Percentiles rank a stretch among this genome's conserved stretches.
Evolutionary conservation across 2,888 invertebrate genomes (phyloP).

Genomic region (Empis stercorea): DNA sequence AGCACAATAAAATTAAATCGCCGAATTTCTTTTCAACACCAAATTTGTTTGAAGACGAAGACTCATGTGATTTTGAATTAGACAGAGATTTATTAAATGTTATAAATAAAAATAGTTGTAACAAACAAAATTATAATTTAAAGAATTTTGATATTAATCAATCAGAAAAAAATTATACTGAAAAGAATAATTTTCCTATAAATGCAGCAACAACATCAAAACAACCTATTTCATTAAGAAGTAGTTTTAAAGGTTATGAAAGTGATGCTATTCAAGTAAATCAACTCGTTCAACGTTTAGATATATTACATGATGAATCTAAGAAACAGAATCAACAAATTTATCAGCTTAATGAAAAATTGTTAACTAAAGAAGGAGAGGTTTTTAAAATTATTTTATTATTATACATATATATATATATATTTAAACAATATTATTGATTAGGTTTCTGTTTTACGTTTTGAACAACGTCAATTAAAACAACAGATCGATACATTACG

Average conservation of each 20-base stretch:
- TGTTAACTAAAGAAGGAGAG: conserved; percentile 1
- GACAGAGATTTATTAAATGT: no score
- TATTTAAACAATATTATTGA: neutral
- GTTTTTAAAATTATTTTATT: no score
- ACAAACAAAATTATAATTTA: no score
- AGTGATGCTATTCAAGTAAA: neutral
- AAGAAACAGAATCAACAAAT: neutral
- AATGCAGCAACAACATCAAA: neutral
- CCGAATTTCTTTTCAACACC: no score
- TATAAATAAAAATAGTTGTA: no score
- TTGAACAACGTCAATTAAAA: neutral
- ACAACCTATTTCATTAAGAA: neutral
- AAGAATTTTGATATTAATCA: no score
- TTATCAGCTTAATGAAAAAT: neutral
- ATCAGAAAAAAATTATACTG: no score
- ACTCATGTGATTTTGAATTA: no score
- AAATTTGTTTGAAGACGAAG: no score
- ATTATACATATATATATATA: no score
- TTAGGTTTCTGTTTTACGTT: neutral
- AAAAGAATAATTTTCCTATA: no score
- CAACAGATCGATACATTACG: neutral
- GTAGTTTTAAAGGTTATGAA: neutral
- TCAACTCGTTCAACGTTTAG: neutral
- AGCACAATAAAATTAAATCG: no score
- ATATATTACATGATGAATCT: neutral